These are phyloP conservation scores for Meganola albula DNA, from an alignment of 2,888 invertebrate genomes.

Conservation along the genomic window DNA sequence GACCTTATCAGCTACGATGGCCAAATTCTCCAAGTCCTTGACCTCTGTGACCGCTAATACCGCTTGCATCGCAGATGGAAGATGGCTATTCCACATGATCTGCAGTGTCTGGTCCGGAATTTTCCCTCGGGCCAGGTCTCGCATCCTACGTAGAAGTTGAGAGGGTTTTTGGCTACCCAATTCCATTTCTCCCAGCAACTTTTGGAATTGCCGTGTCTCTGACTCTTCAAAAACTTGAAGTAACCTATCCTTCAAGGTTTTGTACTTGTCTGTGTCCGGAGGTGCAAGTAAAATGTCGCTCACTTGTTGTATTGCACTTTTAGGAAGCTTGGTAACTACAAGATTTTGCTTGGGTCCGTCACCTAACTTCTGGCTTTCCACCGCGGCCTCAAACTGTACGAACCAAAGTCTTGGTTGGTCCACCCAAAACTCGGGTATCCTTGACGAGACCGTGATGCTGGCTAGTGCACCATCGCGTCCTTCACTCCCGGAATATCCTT, in stretches of 20 bases:
- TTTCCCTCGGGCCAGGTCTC: neutral
- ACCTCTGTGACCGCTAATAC: neutral
- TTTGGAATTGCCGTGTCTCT: conserved; percentile 1
- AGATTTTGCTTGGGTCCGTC: neutral
- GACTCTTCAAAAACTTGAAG: neutral
- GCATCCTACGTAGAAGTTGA: conserved; percentile 1
- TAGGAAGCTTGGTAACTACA: neutral
- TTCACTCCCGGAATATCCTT: too few relatives aligned
- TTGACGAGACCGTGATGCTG: too few relatives aligned
- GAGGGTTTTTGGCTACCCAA: conserved; percentile 1
- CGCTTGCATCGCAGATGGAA: neutral
- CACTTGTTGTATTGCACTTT: too few relatives aligned
- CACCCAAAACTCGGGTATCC: too few relatives aligned
- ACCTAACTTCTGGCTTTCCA: neutral
- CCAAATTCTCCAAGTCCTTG: neutral
- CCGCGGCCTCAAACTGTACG: neutral
- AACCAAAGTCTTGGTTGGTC: neutral
- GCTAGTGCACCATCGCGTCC: too few relatives aligned
- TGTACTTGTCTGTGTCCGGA: neutral
- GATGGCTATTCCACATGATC: neutral
- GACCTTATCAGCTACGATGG: conserved; percentile 1
- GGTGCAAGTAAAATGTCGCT: neutral
- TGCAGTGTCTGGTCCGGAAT: neutral
- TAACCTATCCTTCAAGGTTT: neutral
- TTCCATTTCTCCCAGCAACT: neutral